phyloP scores from a whole-genome alignment of 2,797 vertebrate species.

The Pitangus sulphuratus region DNA sequence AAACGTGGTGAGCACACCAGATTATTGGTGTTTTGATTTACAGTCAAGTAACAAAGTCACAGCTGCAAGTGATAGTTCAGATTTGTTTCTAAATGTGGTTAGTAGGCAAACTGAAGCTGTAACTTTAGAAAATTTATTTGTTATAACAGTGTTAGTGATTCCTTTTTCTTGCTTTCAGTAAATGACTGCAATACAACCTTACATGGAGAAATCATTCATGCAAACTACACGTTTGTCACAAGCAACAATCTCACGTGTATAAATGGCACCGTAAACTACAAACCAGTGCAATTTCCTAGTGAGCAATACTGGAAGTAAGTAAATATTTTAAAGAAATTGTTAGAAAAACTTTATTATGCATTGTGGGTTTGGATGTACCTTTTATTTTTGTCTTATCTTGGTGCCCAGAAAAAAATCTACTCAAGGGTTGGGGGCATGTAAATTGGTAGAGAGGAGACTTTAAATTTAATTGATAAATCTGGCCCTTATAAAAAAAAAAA shows the following conservation, averaged over 20 bases:
- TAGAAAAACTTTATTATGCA: neutral
- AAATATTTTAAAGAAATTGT: neutral
- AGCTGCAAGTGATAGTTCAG: neutral
- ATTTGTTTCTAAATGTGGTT: neutral
- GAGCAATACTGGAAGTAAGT: conserved; percentile 97
- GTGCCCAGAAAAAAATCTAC: neutral
- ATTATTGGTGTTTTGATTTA: neutral
- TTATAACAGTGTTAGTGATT: neutral
- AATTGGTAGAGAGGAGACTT: neutral
- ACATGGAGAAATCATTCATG: neutral
- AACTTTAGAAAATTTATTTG: neutral
- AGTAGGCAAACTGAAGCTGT: neutral
- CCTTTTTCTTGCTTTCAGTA: conserved; percentile 50
- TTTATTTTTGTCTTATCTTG: neutral
- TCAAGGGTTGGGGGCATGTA: neutral
- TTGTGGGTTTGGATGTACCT: neutral
- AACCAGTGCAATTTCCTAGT: conserved; percentile 83
- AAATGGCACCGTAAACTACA: conserved; percentile 42
- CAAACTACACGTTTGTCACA: conserved; percentile 76
- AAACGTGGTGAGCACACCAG: neutral
- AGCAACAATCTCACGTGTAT: conserved; percentile 78
- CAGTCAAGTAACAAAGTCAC: neutral
- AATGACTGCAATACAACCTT: conserved; percentile 75
- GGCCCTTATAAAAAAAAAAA: neutral
- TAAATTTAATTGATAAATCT: neutral